Percentiles rank a stretch among this genome's conserved stretches.
Conservation (phyloP, 2,888 invertebrate genomes). For the Adela reaumurella region DNA sequence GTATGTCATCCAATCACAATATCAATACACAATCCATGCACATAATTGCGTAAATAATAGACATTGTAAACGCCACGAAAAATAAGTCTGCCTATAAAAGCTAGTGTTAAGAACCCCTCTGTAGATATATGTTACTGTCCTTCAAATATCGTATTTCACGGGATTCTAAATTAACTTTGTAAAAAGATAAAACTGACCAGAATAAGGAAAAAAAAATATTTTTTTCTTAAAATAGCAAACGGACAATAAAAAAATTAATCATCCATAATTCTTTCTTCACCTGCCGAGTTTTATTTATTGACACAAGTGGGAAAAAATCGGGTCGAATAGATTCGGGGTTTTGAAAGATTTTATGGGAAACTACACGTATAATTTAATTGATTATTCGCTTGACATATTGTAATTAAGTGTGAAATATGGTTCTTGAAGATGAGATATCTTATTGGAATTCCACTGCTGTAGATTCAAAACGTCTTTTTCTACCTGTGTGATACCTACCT, state of each 20-base stretch:
- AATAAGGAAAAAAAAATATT: background rate
- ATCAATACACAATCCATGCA: too few species aligned
- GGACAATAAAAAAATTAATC: background rate
- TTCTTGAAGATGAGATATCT: constrained; percentile 4
- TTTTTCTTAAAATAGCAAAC: background rate
- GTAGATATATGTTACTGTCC: too few species aligned
- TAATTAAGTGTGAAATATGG: constrained; percentile 49
- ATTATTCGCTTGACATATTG: constrained; percentile 38
- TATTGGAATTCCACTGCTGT: too few species aligned
- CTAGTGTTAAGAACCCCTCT: too few species aligned
- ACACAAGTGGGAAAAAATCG: background rate
- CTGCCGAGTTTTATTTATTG: background rate
- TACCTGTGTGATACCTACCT: too few species aligned
- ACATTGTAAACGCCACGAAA: too few species aligned
- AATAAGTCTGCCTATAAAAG: too few species aligned
- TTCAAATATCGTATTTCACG: background rate
- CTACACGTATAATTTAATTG: constrained; percentile 22
- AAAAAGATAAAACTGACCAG: background rate
- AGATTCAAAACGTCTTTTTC: too few species aligned
- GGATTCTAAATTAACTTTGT: background rate
- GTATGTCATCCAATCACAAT: too few species aligned
- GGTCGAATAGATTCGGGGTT: background rate
- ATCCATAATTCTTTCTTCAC: background rate
- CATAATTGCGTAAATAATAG: too few species aligned
- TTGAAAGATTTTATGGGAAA: background rate